Evolutionary conservation across 2,113 vertebrate genomes (phyloP).

Genomic region (Calonectris borealis): DNA sequence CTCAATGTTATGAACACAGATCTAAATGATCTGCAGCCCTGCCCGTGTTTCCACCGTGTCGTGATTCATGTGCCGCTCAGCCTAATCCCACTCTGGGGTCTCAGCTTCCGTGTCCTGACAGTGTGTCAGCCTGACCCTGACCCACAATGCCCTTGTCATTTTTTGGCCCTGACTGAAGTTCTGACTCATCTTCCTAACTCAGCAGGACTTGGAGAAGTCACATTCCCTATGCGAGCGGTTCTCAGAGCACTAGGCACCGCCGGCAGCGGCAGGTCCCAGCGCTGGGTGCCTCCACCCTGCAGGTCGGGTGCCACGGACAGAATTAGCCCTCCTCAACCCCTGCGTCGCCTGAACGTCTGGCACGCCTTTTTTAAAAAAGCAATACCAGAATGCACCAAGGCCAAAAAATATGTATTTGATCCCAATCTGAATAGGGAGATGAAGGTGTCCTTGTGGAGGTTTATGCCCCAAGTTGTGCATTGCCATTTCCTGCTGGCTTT

Average conservation of each 20-base stretch:
- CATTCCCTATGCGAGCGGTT: accelerated
- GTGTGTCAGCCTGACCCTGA: background rate
- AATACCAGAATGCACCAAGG: background rate
- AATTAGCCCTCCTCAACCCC: background rate
- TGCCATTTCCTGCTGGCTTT: background rate
- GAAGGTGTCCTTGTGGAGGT: background rate
- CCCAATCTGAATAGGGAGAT: background rate
- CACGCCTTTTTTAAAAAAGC: background rate
- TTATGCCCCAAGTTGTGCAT: background rate
- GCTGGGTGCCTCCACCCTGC: background rate
- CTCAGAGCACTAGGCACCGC: background rate
- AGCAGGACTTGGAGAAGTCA: background rate
- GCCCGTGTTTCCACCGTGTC: background rate
- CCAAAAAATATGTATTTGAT: background rate
- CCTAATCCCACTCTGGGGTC: background rate
- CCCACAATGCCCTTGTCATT: background rate
- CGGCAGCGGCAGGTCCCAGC: too few relatives aligned
- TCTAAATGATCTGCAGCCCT: background rate
- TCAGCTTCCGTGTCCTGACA: background rate
- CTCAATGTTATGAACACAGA: background rate
- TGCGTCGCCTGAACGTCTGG: accelerated
- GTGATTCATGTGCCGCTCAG: accelerated
- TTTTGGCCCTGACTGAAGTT: background rate
- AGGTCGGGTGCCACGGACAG: accelerated
- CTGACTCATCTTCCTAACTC: background rate